Evolutionary conservation across 2,797 vertebrate species (phyloP).

Genomic region (Paramormyrops hopkinsi): DNA sequence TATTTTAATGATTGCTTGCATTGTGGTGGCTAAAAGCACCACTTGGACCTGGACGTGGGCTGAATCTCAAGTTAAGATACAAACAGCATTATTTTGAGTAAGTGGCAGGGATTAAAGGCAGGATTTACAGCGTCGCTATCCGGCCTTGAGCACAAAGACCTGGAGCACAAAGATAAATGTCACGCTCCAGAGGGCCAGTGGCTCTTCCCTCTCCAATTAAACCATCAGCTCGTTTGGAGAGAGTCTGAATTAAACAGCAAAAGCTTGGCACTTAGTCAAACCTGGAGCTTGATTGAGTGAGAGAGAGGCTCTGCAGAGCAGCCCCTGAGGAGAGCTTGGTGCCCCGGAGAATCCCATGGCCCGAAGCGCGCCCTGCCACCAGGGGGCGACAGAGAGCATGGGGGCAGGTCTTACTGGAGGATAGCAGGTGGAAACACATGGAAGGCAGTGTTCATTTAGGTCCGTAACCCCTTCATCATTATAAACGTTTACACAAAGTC

Average conservation of each 20-base stretch:
- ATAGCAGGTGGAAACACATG: neutral
- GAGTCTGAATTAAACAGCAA: neutral
- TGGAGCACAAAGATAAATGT: conserved; percentile 1
- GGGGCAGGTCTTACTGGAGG: neutral
- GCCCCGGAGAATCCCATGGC: neutral
- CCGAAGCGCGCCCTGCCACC: neutral
- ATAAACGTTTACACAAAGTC: neutral
- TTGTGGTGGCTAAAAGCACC: neutral
- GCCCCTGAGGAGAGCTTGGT: neutral
- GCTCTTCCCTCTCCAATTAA: conserved; percentile 2
- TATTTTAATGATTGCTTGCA: conserved; percentile 11
- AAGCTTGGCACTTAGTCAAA: neutral
- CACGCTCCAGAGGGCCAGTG: neutral
- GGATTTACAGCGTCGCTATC: conserved; percentile 5
- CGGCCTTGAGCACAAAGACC: neutral
- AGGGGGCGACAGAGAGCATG: neutral
- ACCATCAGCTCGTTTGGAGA: neutral
- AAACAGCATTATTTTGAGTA: conserved; percentile 2
- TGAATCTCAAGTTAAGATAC: conserved; percentile 11
- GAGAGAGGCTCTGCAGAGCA: neutral
- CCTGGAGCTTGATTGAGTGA: neutral
- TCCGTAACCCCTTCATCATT: neutral
- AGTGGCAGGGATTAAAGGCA: neutral
- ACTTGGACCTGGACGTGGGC: neutral
- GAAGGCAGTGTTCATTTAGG: neutral